Conservation (phyloP, 2,113 vertebrate species). For the Mesocricetus auratus region DNA sequence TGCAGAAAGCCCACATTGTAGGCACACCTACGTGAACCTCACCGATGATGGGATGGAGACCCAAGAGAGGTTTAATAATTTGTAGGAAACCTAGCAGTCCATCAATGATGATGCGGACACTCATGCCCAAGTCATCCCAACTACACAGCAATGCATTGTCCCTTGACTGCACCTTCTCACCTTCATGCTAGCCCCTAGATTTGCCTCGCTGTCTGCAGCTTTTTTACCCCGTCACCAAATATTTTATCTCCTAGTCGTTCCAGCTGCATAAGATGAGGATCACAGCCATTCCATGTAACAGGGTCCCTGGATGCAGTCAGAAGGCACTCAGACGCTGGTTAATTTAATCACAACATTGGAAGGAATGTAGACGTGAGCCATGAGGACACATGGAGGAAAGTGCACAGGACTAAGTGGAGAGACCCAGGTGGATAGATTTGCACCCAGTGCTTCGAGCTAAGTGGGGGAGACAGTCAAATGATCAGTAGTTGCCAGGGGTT, state of each 20-base stretch:
- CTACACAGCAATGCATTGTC: not conserved
- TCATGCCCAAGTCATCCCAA: not conserved
- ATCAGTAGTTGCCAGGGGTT: too few species aligned
- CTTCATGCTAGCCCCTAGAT: fast-evolving
- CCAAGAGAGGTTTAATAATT: not conserved
- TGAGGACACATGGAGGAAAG: not conserved
- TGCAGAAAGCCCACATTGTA: not conserved
- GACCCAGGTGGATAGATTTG: not conserved
- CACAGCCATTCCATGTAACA: not conserved
- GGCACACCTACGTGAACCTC: not conserved
- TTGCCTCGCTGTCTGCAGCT: not conserved
- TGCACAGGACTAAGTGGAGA: not conserved
- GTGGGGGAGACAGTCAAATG: not conserved
- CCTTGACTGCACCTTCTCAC: fast-evolving
- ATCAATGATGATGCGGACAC: too few species aligned
- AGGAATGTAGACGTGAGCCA: not conserved
- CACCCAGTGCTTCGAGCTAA: not conserved
- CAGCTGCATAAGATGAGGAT: not conserved
- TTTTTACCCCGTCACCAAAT: not conserved
- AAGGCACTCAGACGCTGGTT: not conserved
- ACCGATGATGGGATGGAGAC: not conserved
- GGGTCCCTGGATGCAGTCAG: not conserved
- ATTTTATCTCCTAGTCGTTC: not conserved
- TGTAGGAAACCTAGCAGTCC: not conserved
- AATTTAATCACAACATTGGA: not conserved